These are phyloP conservation scores for Polydrusus cervinus DNA, from an alignment of 2,888 invertebrate genomes.

Conservation along the genomic window DNA sequence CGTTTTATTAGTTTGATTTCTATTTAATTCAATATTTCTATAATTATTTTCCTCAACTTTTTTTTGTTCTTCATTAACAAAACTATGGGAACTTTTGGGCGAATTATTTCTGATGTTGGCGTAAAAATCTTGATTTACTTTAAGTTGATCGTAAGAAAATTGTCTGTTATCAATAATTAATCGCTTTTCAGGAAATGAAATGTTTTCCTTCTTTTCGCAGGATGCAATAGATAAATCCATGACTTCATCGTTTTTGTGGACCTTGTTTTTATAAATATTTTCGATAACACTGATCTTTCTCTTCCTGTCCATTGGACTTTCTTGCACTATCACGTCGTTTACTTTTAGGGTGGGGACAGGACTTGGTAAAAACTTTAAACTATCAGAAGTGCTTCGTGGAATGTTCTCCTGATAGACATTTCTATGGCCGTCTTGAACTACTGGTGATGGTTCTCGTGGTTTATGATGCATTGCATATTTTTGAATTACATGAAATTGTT, in stretches of 20 bases:
- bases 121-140: constrained; percentile 16
- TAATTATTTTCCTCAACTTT: constrained; percentile 36
- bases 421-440: constrained; percentile 1
- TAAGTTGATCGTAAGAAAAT: not conserved
- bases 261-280: constrained; percentile 57
- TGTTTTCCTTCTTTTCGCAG: constrained; percentile 37
- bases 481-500: constrained; percentile 68
- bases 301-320: constrained; percentile 41
- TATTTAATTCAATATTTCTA: constrained; percentile 26
- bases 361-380: constrained; percentile 28
- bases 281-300: constrained; percentile 39
- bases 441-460: constrained; percentile 23
- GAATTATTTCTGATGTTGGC: not conserved
- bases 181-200: constrained; percentile 9
- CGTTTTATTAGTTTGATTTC: constrained; percentile 15
- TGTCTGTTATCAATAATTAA: not conserved
- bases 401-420: constrained; percentile 20
- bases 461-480: constrained; percentile 58
- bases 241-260: constrained; percentile 66
- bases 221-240: constrained; percentile 66
- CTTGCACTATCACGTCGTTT: constrained; percentile 61
- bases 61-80: constrained; percentile 3
- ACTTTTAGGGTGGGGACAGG: constrained; percentile 61
- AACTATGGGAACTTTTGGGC: constrained; percentile 7
- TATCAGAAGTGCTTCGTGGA: not conserved